A percentile compares a stretch with the other conserved stretches of the same genome.
Conservation (phyloP, 1,140 invertebrate genomes). For the Cardiocondyla obscurior region DNA sequence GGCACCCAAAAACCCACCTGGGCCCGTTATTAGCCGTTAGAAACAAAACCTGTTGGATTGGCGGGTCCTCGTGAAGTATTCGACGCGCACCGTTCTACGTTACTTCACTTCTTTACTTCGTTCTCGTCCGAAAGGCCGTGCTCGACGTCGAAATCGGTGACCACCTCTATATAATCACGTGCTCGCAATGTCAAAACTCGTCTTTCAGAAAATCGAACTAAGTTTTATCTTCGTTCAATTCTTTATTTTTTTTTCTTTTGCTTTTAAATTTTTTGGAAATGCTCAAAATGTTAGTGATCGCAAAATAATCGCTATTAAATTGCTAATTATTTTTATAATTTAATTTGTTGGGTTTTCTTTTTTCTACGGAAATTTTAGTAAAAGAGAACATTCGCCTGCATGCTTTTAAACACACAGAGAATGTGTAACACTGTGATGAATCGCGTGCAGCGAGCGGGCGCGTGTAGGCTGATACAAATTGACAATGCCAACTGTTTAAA, state of each 20-base stretch:
- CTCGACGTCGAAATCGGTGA: not conserved
- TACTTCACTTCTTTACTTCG: not conserved
- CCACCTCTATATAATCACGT: not conserved
- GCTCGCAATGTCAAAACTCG: not conserved
- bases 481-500: constrained; percentile 71
- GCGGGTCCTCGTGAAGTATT: not conserved
- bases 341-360: not conserved
- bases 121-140: not conserved
- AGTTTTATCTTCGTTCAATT: not conserved
- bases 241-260: not conserved
- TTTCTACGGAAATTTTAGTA: not conserved
- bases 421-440: not conserved
- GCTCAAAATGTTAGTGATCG: no score
- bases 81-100: not conserved
- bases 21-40: constrained; percentile 79
- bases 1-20: constrained; percentile 75
- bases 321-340: not conserved
- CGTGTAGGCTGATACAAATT: constrained; percentile 56
- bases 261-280: not conserved
- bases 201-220: not conserved
- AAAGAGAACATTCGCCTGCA: no score
- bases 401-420: not conserved
- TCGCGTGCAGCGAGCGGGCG: not conserved
- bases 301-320: not conserved
- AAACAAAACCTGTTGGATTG: constrained; percentile 77